phyloP scores from a whole-genome alignment of 1,140 invertebrate genomes.

The Zelostemma sp. region DNA sequence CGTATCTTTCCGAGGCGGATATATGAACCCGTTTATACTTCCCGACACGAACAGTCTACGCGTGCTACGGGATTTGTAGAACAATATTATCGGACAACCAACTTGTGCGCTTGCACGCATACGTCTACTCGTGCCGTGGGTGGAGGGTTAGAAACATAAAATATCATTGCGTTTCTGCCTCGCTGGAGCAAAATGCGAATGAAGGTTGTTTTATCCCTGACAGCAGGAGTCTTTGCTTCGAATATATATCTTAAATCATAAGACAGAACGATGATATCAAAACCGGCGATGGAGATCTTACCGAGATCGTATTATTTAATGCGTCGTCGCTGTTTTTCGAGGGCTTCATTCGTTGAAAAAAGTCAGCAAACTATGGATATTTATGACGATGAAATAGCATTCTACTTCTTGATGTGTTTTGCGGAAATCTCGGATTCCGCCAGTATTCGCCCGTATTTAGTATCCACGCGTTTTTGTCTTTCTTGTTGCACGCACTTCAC shows the following conservation, averaged over 20 bases:
- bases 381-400: no score
- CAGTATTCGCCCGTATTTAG: no score
- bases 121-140: constrained; percentile 20
- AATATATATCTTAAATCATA: constrained; percentile 53
- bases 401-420: no score
- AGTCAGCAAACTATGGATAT: neutral
- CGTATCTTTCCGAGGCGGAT: constrained; percentile 6
- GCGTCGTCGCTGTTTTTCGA: constrained; percentile 9
- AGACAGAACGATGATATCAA: constrained; percentile 51
- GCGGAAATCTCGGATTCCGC: no score
- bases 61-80: constrained; percentile 55
- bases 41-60: constrained; percentile 24
- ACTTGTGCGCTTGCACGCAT: constrained; percentile 23
- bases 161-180: constrained; percentile 26
- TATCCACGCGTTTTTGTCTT: no score
- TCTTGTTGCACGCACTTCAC: no score
- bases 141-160: constrained; percentile 34
- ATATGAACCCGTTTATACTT: constrained; percentile 24
- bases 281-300: constrained; percentile 38
- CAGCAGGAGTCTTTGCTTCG: constrained; percentile 56
- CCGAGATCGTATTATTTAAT: constrained; percentile 30
- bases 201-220: constrained; percentile 53
- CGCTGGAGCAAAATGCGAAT: constrained; percentile 31
- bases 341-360: neutral
- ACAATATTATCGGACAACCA: constrained; percentile 58